These are phyloP conservation scores for Castor canadensis DNA, from an alignment of 2,113 vertebrate species.

Conservation along the genomic window DNA sequence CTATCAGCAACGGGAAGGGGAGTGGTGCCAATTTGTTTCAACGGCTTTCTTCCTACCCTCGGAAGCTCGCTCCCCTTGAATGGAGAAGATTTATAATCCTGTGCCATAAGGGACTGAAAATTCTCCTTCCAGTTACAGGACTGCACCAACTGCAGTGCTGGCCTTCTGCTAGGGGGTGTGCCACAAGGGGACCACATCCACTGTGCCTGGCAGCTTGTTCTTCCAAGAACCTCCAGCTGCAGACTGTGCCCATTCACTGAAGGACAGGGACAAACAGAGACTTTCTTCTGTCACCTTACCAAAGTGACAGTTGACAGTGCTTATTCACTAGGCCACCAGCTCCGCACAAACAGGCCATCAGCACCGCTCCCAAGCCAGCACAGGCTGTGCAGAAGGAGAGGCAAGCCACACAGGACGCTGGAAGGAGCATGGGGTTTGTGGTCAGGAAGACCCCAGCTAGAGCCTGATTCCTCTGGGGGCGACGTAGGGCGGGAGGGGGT, in stretches of 20 bases:
- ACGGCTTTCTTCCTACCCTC: conserved; percentile 39
- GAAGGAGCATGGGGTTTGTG: neutral
- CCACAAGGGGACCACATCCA: neutral
- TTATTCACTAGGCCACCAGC: neutral
- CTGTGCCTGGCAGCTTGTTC: neutral
- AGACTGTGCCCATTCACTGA: neutral
- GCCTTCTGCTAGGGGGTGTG: conserved; percentile 44
- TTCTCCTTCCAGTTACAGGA: conserved; percentile 76
- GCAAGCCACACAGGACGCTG: fast-evolving
- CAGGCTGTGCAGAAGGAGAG: neutral
- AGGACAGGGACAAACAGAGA: too few relatives aligned
- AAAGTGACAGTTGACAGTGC: fast-evolving
- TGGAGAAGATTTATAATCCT: conserved; percentile 68
- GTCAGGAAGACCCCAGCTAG: neutral
- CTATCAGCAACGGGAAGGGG: conserved; percentile 61
- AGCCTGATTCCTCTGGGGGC: neutral
- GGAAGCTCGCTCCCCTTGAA: neutral
- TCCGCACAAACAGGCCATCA: neutral
- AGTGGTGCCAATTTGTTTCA: conserved; percentile 63
- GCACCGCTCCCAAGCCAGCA: too few relatives aligned
- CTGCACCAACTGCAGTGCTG: conserved; percentile 47
- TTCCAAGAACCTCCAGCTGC: neutral
- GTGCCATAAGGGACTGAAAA: conserved; percentile 72
- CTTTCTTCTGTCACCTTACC: neutral
- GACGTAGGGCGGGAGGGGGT: too few relatives aligned